Base-by-base conservation (phyloP, 2,797 vertebrate genomes). In the Tokudaia muenninki region DNA sequence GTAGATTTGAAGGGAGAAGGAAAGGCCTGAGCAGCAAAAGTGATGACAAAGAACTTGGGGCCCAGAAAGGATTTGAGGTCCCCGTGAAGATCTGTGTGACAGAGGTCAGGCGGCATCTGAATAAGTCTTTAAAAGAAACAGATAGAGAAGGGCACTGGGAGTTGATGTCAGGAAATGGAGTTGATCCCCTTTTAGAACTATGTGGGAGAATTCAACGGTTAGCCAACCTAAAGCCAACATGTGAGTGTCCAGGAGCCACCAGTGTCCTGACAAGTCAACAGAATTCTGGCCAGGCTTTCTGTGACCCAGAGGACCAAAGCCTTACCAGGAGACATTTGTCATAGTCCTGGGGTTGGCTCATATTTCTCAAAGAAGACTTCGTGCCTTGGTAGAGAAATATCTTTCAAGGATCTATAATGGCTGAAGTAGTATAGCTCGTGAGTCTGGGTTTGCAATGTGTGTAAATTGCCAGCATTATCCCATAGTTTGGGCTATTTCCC, bases 1-100 rank as follows among this genome's bases (percentile, higher is more conserved):
- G 0, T 37, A 3, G 50, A 5, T 47, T 34, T 44, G 8, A 57
- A 37, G 50, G 21, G 11, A 26, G 44, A 59, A 31, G 44, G 31
- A 3, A 21, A 2, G 11, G 1, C 13, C 37, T 22, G 3, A 41
- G 29, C 59, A 19, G 1, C 2, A 0, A 11, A 74, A 44, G 11
- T 21, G 74, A 21, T 34, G 41, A 13, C 6, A 31, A 34, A 70
- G 31, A 41, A 22, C 37, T 0, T 0, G 34, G 37, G 10, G 16
- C 52, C 0, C 1, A 0, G 24, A 50, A 19, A n/a, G 3, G 0
- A 1, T 6, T 0, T 41, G 22, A 44, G 29, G 13, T 37, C 22
- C 2, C 41, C 10, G 5, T 21, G 21, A 67, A 17, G 37, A 16
- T 82, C 41, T n/a, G 3, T 0, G 37, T 1, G 26, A n/a, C 6